Evolutionary conservation across 1,140 invertebrate genomes (phyloP).

Genomic region (Drosophila mojavensis): DNA sequence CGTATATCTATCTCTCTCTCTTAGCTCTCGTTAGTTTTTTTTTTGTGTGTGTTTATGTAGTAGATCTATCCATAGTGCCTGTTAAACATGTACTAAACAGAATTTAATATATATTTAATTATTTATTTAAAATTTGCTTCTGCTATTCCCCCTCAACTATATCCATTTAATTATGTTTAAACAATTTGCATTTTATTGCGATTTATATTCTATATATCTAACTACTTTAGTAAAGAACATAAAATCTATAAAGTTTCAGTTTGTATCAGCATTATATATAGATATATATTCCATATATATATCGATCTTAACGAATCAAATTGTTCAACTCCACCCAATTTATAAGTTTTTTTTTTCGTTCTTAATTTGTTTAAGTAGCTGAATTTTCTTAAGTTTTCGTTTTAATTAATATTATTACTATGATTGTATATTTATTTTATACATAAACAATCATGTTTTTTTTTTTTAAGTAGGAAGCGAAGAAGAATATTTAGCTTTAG

Average conservation of each 20-base stretch:
- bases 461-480: constrained; percentile 1
- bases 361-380: constrained; percentile 68
- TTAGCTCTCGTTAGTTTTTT: constrained; percentile 14
- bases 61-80: constrained; percentile 12
- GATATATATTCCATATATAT: constrained; percentile 26
- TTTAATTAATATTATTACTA: constrained; percentile 4
- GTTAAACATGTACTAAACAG: background rate
- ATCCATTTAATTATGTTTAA: constrained; percentile 15
- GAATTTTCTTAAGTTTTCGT: constrained; percentile 60
- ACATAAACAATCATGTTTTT: constrained; percentile 6
- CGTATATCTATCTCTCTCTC: background rate
- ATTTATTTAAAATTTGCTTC: background rate
- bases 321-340: constrained; percentile 80
- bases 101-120: constrained; percentile 23
- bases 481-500: background rate
- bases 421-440: background rate
- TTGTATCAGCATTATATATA: constrained; percentile 52
- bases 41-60: constrained; percentile 18
- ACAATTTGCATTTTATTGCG: constrained; percentile 1
- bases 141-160: background rate
- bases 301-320: constrained; percentile 31
- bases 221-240: constrained; percentile 5
- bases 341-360: constrained; percentile 67
- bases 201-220: constrained; percentile 19
- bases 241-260: constrained; percentile 44